phyloP scores from a whole-genome alignment of 2,113 vertebrate genomes.

The Pelmatolapia mariae region DNA sequence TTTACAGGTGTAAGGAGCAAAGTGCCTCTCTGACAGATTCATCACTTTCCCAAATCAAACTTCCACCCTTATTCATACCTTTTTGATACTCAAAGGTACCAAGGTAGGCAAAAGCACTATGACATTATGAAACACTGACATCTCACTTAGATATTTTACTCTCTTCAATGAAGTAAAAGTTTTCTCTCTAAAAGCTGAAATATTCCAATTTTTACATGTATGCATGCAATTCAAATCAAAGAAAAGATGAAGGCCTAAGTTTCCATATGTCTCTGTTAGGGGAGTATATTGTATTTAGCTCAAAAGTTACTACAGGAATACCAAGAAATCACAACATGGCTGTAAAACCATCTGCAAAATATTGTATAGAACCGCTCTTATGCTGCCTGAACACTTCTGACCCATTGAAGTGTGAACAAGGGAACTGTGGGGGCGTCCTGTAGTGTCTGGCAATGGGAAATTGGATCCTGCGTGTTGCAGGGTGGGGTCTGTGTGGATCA shows the following conservation, averaged over 20 bases:
- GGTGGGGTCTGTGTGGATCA: neutral
- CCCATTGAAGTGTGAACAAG: neutral
- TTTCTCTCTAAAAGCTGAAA: neutral
- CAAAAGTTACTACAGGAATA: neutral
- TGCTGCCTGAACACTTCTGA: neutral
- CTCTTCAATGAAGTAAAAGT: neutral
- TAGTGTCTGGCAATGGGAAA: neutral
- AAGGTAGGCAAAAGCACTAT: neutral
- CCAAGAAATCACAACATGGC: neutral
- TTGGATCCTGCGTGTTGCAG: accelerated
- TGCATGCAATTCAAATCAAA: neutral
- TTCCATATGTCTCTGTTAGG: neutral
- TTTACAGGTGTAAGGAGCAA: neutral
- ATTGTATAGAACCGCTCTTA: neutral
- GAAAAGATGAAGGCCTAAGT: neutral
- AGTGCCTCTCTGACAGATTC: neutral
- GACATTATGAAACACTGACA: neutral
- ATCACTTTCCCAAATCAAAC: neutral
- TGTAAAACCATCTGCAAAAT: neutral
- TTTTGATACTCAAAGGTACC: neutral
- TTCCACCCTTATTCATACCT: neutral
- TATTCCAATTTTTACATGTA: neutral
- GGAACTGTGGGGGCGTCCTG: neutral
- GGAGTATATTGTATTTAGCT: neutral
- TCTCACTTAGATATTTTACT: neutral